Conservation (phyloP, 2,113 vertebrate species). For the Andinoacara biseriatus region DNA sequence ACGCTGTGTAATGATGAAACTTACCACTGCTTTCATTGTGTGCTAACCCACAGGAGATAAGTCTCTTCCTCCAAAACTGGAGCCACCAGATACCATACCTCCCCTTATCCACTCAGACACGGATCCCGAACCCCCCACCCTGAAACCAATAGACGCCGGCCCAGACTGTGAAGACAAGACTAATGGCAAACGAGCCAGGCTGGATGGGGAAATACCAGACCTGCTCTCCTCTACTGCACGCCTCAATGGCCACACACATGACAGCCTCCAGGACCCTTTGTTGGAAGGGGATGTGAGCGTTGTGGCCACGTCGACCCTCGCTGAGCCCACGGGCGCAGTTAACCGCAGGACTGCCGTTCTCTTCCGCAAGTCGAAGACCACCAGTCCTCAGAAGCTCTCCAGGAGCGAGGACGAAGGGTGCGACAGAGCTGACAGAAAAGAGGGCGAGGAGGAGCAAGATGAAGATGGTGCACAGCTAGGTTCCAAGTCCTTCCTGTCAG, state of each 20-base stretch:
- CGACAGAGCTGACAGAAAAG: not conserved
- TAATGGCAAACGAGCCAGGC: conserved; percentile 81
- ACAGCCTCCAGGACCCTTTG: conserved; percentile 85
- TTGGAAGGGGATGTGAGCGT: conserved; percentile 86
- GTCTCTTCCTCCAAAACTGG: conserved; percentile 96
- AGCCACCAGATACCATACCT: conserved; percentile 93
- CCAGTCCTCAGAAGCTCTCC: conserved; percentile 86
- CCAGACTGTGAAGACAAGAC: conserved; percentile 85
- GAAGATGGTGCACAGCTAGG: conserved; percentile 89
- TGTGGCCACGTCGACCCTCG: conserved; percentile 88
- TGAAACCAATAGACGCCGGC: conserved; percentile 91
- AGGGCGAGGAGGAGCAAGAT: conserved; percentile 78
- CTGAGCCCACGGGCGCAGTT: conserved; percentile 87
- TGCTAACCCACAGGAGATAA: conserved; percentile 87
- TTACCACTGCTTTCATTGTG: not conserved
- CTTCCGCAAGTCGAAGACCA: conserved; percentile 93
- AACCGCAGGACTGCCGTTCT: conserved; percentile 92
- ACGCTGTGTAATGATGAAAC: not conserved
- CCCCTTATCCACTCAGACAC: conserved; percentile 89
- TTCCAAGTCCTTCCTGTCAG: conserved; percentile 97
- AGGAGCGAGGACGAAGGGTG: conserved; percentile 61
- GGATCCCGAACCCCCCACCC: conserved; percentile 94
- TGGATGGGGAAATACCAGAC: conserved; percentile 82
- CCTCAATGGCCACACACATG: conserved; percentile 88
- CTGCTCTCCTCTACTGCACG: conserved; percentile 81